These are phyloP conservation scores for Berghia stephanieae DNA, from an alignment of 1,140 invertebrate species.

Conservation along the genomic window DNA sequence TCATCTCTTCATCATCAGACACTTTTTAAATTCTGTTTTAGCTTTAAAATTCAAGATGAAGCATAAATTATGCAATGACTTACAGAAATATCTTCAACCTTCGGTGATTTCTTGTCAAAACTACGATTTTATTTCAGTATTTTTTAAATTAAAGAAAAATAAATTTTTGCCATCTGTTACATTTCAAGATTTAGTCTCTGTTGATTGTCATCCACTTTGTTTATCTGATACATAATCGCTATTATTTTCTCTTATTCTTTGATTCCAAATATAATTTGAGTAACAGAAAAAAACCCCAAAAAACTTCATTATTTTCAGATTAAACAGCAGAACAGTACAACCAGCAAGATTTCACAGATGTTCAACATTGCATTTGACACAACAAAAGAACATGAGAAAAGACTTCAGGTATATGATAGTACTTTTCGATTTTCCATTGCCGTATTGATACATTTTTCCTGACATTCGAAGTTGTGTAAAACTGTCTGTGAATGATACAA, in stretches of 20 bases:
- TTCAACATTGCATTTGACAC: conserved; percentile 66
- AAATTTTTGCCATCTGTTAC: too few relatives aligned
- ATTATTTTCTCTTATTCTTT: not conserved
- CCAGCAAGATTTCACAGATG: conserved; percentile 68
- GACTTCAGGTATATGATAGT: conserved; percentile 61
- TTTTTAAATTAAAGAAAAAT: too few relatives aligned
- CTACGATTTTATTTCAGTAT: not conserved
- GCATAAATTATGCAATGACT: not conserved
- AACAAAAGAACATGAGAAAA: conserved; percentile 61
- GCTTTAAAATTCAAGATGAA: not conserved
- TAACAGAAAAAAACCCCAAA: too few relatives aligned
- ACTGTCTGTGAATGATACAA: too few relatives aligned
- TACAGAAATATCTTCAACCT: not conserved
- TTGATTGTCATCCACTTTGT: not conserved
- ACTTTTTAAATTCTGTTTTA: not conserved
- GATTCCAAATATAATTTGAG: not conserved
- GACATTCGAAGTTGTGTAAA: too few relatives aligned
- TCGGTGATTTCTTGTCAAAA: not conserved
- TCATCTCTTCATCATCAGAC: too few relatives aligned
- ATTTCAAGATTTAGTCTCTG: not conserved
- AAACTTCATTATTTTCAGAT: conserved; percentile 57
- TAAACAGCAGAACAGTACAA: conserved; percentile 66
- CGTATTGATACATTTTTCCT: too few relatives aligned
- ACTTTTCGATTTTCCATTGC: too few relatives aligned
- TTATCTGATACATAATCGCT: not conserved